Base-by-base conservation (phyloP, 2,113 vertebrate genomes). In the Engraulis encrasicolus region DNA sequence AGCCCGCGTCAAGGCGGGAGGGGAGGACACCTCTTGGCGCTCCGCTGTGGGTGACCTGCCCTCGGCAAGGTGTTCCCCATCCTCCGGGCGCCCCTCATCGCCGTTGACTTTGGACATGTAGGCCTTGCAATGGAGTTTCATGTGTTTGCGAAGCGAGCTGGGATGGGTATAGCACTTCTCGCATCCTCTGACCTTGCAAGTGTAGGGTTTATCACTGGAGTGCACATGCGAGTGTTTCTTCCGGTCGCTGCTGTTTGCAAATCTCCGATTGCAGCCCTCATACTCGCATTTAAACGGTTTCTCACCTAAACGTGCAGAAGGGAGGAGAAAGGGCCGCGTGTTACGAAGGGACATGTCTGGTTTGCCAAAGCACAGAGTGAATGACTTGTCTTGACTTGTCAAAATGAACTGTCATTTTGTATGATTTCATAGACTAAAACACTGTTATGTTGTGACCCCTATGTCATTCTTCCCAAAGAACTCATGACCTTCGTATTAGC, bases 221-320 rank as follows among this genome's bases (percentile, higher is more conserved):
- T 95, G 89, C 37, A 94, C 91, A 66, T 92, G 91, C 79, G 91
- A 93, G 45, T 93, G 95, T 84, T 91, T 95, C 92, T 94, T 93
- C 85, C 92, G 77, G 91, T 94, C 93, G 80, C 91, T 92, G 91
- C 93, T 94, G 92, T 94, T 95, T 61, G 93, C 93, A 86, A 95
- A 95, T 78, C 90, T 90, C 89, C 93, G 93, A 88, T 89, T 93
- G 90, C 92, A 95, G 89, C 93, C 93, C 49, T 94, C 85, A 87
- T 95, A 96, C 88, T 95, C 94, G 40, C 94, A 95, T 89, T 92
- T 92, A 90, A 96, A 96, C 58, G 93, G 92, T 90, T 95, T 95
- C 90, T 95, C 86, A 93, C 95, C 95, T 95, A 92, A 91, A 94
- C 81, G 86, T 90, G 89, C 88, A 92, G 77, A 93, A 87, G 81